Conservation (phyloP, 2,888 invertebrate genomes). For the Cephus pulcher region DNA sequence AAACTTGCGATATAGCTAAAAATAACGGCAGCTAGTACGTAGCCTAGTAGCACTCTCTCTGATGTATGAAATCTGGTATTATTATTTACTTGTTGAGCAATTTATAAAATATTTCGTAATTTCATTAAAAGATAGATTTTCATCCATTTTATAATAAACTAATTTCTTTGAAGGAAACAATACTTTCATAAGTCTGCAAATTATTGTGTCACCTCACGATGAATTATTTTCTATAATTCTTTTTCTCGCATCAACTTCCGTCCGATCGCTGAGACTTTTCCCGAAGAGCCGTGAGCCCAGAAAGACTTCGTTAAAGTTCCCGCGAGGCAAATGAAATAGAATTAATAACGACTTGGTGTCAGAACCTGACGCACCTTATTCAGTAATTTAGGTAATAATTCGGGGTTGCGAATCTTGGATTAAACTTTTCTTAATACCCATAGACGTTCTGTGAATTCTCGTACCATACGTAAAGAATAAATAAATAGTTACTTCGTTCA, state of each 20-base stretch:
- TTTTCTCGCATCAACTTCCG: not conserved
- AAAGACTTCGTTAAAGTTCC: not conserved
- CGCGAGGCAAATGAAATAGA: constrained; percentile 3
- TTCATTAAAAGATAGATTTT: not conserved
- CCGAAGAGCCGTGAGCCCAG: too few relatives aligned
- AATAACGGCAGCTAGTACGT: not conserved
- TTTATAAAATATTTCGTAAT: not conserved
- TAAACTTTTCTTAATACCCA: not conserved
- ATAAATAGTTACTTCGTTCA: too few relatives aligned
- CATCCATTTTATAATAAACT: not conserved
- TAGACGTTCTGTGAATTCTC: not conserved
- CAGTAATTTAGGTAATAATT: constrained; percentile 2
- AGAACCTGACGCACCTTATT: not conserved
- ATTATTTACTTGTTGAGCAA: not conserved
- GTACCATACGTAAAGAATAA: too few relatives aligned
- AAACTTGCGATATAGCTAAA: not conserved
- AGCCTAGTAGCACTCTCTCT: too few relatives aligned
- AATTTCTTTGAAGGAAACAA: not conserved
- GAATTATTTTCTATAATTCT: not conserved
- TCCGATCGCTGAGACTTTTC: too few relatives aligned
- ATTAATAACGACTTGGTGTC: constrained; percentile 2
- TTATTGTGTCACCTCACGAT: not conserved
- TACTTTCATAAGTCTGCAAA: not conserved
- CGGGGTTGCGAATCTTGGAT: not conserved
- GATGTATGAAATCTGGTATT: not conserved